Base-by-base conservation (phyloP, 2,888 invertebrate species). In the Glaucopsyche alexis region DNA sequence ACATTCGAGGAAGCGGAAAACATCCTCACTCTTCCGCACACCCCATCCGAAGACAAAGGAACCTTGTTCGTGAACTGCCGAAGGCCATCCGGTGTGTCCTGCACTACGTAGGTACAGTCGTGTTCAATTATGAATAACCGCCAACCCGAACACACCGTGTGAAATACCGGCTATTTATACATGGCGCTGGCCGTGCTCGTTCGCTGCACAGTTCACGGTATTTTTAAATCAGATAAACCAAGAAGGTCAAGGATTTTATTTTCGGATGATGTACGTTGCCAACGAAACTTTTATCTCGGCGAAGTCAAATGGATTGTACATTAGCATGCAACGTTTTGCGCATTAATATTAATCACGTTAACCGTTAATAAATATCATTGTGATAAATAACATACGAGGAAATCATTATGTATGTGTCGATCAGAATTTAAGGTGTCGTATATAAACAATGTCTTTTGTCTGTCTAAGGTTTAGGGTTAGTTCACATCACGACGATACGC, bases 51-150 rank as follows among this genome's bases (percentile, higher is more conserved):
- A 89, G 87, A 89, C 88, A 90, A 90, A 88, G 90, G 83, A 82
- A 82, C 91, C 91, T 91, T 91, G 91, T 86, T 90, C 90, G 84
- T 91, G 89, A 90, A 90, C 90, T 86, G 86, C 80, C 83, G 92
- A 93, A 93, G 92, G 91, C 84, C 91, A 83, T 79, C 90, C 81
- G 82, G 84, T 82, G 82, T 76, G 80, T 82, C 83, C 81, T 83
- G 83, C 82, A 82, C 47, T 47, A 29, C 29, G 47, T 47, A 29
- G 3, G 47, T 47, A 60, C 60, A 60, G 60, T 60, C 60, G 60
- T 11, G 6, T 29, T 29, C 38, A 29, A 13, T 29, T 16, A 60
- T 60, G 29, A 29, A 29, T 60, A 60, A 29, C 60, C 60, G 9
- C 29, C 60, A 60, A 11, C 13, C 29, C 60, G 60, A 29, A 13